phyloP scores from a whole-genome alignment of 2,888 invertebrate genomes.

The Phlogophora meticulosa region DNA sequence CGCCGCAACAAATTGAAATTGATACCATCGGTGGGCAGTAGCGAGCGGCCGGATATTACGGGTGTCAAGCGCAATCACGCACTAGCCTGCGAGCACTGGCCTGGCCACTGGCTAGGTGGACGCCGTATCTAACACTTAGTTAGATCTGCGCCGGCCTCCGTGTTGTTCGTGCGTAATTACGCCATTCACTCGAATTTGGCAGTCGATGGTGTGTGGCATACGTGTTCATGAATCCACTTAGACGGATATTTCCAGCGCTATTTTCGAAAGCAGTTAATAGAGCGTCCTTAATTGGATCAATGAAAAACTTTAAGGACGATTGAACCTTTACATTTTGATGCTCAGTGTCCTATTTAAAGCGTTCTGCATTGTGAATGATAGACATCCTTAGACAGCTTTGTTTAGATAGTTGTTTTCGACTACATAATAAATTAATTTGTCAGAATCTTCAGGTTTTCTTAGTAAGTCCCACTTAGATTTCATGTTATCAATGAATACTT shows the following conservation, averaged over 20 bases:
- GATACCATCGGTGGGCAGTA: conserved; percentile 89
- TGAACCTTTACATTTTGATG: conserved; percentile 27
- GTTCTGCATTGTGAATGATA: conserved; percentile 5
- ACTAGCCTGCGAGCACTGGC: conserved; percentile 73
- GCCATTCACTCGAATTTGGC: conserved; percentile 60
- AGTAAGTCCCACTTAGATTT: neutral
- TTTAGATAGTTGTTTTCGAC: neutral
- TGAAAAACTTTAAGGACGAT: conserved; percentile 37
- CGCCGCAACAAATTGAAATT: conserved; percentile 90
- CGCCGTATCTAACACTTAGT: conserved; percentile 75
- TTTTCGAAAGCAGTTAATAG: conserved; percentile 53
- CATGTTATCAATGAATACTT: neutral
- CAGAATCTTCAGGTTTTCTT: neutral
- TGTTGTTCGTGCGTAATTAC: conserved; percentile 66
- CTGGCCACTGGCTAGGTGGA: conserved; percentile 58
- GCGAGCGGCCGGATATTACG: conserved; percentile 88
- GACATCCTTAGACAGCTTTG: neutral
- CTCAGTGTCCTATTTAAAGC: conserved; percentile 20
- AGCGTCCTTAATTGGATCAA: conserved; percentile 33
- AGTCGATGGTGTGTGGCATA: conserved; percentile 42
- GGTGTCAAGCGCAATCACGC: conserved; percentile 90
- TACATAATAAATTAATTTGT: neutral
- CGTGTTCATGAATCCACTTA: conserved; percentile 63
- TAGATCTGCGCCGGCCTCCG: conserved; percentile 66
- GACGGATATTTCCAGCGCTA: conserved; percentile 46